Percentiles rank a stretch among this genome's conserved stretches.
Conservation (phyloP, 30 jellyfish, hydroid and myxozoan genomes). For the Aurelia sp. region DNA sequence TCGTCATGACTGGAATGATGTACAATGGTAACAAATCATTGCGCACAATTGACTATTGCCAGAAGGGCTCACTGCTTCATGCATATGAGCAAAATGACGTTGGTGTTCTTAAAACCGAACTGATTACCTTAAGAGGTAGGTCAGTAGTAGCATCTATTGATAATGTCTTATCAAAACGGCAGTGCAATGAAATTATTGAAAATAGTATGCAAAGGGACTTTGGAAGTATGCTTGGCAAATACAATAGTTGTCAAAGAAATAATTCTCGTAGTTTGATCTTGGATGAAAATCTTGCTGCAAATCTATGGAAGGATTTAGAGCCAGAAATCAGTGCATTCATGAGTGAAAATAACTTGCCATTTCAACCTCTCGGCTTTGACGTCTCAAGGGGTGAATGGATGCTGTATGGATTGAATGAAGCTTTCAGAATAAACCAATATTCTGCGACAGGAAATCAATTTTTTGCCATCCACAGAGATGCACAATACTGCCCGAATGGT, state of each 20-base stretch:
- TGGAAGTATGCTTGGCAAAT: constrained; percentile 29
- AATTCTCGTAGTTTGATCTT: constrained; percentile 45
- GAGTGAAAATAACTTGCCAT: background rate
- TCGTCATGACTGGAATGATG: constrained; percentile 1
- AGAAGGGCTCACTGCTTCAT: background rate
- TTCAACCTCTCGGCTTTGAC: constrained; percentile 69
- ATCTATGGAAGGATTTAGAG: constrained; percentile 31
- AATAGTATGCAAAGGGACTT: background rate
- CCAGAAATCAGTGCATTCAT: background rate
- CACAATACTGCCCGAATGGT: constrained; percentile 80
- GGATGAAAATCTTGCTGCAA: constrained; percentile 42
- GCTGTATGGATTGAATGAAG: constrained; percentile 40
- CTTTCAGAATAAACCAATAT: constrained; percentile 37
- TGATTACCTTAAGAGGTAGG: constrained; percentile 1
- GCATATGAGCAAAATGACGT: too few species aligned
- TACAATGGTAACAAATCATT: constrained; percentile 19
- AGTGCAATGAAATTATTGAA: constrained; percentile 30
- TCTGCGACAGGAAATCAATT: constrained; percentile 5
- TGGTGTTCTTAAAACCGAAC: background rate
- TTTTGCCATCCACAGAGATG: constrained; percentile 57
- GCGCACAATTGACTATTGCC: constrained; percentile 26
- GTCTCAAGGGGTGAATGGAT: constrained; percentile 64
- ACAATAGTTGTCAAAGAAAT: constrained; percentile 18
- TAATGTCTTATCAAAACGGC: constrained; percentile 20
- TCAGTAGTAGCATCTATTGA: constrained; percentile 20